phyloP scores from a whole-genome alignment of 1,140 invertebrate species.

The Leptonema lineaticorne region DNA sequence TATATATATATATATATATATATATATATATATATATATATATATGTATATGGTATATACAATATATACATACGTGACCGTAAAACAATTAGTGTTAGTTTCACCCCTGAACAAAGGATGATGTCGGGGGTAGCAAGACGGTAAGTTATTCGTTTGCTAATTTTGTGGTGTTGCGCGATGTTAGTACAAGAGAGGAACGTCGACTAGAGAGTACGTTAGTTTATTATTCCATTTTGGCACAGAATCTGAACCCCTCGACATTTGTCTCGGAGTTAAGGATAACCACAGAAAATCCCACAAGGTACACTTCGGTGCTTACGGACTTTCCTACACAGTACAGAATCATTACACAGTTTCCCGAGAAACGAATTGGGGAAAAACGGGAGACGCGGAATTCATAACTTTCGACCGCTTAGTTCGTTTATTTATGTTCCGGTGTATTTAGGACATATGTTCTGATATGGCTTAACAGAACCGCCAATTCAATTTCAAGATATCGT shows the following conservation, averaged over 20 bases:
- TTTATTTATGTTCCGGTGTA: no score
- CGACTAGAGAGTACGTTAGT: background rate
- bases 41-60: no score
- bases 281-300: background rate
- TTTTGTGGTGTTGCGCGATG: background rate
- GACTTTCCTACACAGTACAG: no score
- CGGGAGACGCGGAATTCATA: no score
- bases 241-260: background rate
- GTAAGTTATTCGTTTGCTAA: slow-evolving; percentile 9
- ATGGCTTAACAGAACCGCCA: no score
- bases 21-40: no score
- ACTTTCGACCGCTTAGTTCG: no score
- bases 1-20: no score
- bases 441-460: no score
- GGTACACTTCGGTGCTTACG: background rate
- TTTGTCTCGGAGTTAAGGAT: background rate
- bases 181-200: background rate
- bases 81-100: slow-evolving; percentile 7
- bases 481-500: no score
- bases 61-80: background rate
- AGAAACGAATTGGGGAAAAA: no score
- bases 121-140: background rate
- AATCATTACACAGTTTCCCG: no score
- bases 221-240: slow-evolving; percentile 8
- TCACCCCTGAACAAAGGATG: background rate